These are phyloP conservation scores for Acleris literana DNA, from an alignment of 2,888 invertebrate genomes.

Conservation along the genomic window DNA sequence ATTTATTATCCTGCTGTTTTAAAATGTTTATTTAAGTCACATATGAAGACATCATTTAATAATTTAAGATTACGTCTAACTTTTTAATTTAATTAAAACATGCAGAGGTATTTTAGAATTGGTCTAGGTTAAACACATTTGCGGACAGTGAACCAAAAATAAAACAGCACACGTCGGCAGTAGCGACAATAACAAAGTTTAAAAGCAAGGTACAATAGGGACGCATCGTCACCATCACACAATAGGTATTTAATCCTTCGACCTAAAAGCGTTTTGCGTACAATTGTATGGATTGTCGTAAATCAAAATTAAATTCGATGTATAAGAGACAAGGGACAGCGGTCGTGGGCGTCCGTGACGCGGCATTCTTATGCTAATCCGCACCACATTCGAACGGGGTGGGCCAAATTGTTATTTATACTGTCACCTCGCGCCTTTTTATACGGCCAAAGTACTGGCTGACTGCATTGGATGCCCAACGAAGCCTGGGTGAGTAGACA, in stretches of 20 bases:
- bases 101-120: too few relatives aligned
- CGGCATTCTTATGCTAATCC: constrained; percentile 83
- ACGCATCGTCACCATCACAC: constrained; percentile 42
- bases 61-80: neutral
- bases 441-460: constrained; percentile 64
- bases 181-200: constrained; percentile 45
- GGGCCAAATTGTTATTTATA: constrained; percentile 84
- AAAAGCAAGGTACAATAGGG: constrained; percentile 42
- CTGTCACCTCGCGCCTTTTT: constrained; percentile 81
- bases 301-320: constrained; percentile 83
- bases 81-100: too few relatives aligned
- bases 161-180: neutral
- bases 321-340: constrained; percentile 78
- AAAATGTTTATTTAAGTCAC: constrained; percentile 19
- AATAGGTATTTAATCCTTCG: constrained; percentile 39
- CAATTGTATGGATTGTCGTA: constrained; percentile 75
- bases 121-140: neutral
- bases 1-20: constrained; percentile 32
- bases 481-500: constrained; percentile 28
- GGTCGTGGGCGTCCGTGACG: constrained; percentile 76
- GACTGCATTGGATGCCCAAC: constrained; percentile 54
- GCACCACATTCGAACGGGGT: constrained; percentile 78
- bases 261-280: constrained; percentile 68
- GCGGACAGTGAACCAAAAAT: neutral
- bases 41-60: constrained; percentile 11